Conservation (phyloP, 2,888 invertebrate genomes). For the Carcina quercana region DNA sequence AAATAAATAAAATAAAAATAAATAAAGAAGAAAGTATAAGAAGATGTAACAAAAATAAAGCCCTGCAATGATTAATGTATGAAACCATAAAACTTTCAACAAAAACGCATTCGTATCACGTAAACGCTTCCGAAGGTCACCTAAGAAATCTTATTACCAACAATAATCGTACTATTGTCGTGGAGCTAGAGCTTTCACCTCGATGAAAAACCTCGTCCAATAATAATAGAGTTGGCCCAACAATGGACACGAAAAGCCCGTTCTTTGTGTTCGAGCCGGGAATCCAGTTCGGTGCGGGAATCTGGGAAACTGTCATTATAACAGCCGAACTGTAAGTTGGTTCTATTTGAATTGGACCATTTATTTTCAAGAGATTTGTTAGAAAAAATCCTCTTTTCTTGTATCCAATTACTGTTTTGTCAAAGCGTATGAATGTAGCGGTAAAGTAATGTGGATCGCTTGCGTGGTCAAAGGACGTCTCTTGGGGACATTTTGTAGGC, state of each 20-base stretch:
- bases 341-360: background rate
- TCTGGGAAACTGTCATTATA: background rate
- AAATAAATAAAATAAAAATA: no score
- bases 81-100: no score
- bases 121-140: no score
- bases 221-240: slow-evolving; percentile 29
- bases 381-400: background rate
- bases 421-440: no score
- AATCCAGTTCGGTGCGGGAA: background rate
- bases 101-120: no score
- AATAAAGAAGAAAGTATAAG: no score
- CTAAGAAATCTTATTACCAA: slow-evolving; percentile 37
- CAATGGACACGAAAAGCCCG: slow-evolving; percentile 27
- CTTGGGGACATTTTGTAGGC: no score
- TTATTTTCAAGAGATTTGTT: no score
- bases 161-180: slow-evolving; percentile 40
- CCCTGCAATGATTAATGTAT: no score
- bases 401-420: background rate
- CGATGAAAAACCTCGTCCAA: slow-evolving; percentile 23
- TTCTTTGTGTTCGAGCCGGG: slow-evolving; percentile 18
- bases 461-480: no score
- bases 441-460: no score
- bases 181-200: slow-evolving; percentile 16
- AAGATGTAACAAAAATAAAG: no score
- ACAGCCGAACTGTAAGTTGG: background rate